phyloP scores from a whole-genome alignment of 2,888 invertebrate species.

The Drosophila colorata region DNA sequence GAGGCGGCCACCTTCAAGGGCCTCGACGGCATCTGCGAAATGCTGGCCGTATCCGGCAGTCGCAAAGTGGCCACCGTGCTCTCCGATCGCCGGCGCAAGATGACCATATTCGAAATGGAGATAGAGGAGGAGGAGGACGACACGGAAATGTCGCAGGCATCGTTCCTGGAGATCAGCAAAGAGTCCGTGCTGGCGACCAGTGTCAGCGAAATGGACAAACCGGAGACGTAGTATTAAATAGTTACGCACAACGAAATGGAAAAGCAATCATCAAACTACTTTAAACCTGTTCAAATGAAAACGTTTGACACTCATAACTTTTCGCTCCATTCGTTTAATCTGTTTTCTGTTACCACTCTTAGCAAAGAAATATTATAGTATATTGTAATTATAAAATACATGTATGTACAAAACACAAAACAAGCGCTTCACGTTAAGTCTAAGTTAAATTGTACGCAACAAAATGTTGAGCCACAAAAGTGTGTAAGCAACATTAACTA shows the following conservation, averaged over 20 bases:
- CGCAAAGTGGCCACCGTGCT: conserved; percentile 92
- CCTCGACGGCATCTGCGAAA: conserved; percentile 88
- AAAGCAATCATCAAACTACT: not conserved
- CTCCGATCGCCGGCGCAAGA: conserved; percentile 91
- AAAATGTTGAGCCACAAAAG: conserved; percentile 36
- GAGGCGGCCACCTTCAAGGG: conserved; percentile 86
- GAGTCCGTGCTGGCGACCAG: conserved; percentile 72
- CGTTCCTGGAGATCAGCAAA: conserved; percentile 83
- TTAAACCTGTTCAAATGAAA: not conserved
- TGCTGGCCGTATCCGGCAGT: conserved; percentile 94
- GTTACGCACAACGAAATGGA: not conserved
- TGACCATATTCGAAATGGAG: conserved; percentile 96
- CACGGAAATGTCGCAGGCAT: conserved; percentile 86
- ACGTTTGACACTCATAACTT: not conserved
- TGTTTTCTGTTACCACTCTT: conserved; percentile 22
- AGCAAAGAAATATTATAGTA: conserved; percentile 46
- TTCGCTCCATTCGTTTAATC: conserved; percentile 1
- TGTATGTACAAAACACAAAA: conserved; percentile 64
- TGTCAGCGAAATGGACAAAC: conserved; percentile 36
- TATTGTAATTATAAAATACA: conserved; percentile 52
- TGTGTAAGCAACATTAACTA: conserved; percentile 12
- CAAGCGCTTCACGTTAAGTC: conserved; percentile 27
- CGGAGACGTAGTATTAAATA: conserved; percentile 14
- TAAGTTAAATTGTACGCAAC: conserved; percentile 20
- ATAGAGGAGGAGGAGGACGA: conserved; percentile 96